These are phyloP conservation scores for Pseudococcus longispinus DNA, from an alignment of 2,888 invertebrate genomes.

Conservation along the genomic window DNA sequence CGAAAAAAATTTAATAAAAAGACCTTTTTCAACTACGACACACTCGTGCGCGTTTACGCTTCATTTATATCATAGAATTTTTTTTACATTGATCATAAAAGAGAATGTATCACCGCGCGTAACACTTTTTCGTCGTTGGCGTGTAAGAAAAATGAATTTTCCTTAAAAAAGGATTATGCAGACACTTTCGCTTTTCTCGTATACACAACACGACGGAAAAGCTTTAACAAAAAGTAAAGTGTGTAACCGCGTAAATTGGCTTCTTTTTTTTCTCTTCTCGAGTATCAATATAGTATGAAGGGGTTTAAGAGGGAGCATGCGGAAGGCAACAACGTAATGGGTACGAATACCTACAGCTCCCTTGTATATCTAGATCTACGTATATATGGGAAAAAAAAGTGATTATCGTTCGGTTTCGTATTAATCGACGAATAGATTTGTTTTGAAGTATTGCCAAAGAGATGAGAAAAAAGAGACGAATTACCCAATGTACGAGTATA, in stretches of 20 bases:
- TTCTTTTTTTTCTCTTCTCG: background rate
- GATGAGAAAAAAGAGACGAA: background rate
- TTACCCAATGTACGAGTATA: background rate
- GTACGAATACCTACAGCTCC: background rate
- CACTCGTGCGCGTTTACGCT: constrained; percentile 1
- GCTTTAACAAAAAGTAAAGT: constrained; percentile 21
- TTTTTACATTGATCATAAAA: constrained; percentile 13
- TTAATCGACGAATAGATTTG: constrained; percentile 26
- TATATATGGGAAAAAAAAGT: background rate
- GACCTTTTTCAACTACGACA: background rate
- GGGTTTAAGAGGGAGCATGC: background rate
- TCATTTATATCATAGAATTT: constrained; percentile 15
- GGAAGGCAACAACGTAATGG: no score
- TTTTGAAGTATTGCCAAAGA: constrained; percentile 17
- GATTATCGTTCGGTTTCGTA: background rate
- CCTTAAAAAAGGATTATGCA: constrained; percentile 22
- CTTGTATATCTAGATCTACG: background rate
- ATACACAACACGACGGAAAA: background rate
- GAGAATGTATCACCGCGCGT: constrained; percentile 6
- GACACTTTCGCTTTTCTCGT: background rate
- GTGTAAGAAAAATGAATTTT: constrained; percentile 20
- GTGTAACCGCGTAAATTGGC: constrained; percentile 26
- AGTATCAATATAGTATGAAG: background rate
- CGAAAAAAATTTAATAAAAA: constrained; percentile 15
- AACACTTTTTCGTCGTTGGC: background rate